These are phyloP conservation scores for Muntiacus reevesi DNA, from an alignment of 2,113 vertebrate species.

Conservation along the genomic window DNA sequence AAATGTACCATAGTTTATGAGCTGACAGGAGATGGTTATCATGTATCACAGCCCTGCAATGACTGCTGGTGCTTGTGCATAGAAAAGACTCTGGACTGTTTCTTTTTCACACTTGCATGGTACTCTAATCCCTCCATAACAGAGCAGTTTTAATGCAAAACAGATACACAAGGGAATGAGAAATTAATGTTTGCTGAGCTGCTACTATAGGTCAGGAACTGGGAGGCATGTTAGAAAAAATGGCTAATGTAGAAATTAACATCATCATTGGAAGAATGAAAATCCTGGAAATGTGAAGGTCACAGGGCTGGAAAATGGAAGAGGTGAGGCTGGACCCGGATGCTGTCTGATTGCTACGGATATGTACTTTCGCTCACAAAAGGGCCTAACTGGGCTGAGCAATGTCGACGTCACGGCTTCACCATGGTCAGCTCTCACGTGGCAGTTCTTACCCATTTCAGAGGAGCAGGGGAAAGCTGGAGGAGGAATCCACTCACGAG, in stretches of 20 bases:
- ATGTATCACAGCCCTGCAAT: not conserved
- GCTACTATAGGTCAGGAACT: not conserved
- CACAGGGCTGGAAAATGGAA: not conserved
- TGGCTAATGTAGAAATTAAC: no score
- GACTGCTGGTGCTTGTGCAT: fast-evolving
- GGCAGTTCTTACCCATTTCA: not conserved
- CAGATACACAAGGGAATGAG: not conserved
- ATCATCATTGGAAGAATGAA: not conserved
- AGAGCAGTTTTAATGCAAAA: not conserved
- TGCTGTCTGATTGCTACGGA: no score
- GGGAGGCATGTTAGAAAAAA: not conserved
- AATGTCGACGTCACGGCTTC: fast-evolving
- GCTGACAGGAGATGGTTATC: conserved; percentile 1
- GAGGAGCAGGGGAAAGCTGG: not conserved
- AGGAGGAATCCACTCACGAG: fast-evolving
- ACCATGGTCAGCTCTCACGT: fast-evolving
- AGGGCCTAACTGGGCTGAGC: not conserved
- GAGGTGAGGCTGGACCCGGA: not conserved
- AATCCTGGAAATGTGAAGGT: not conserved
- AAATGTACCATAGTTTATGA: conserved; percentile 6
- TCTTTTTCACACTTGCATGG: not conserved
- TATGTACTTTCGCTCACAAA: not conserved
- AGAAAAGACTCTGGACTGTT: not conserved
- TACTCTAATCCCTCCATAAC: not conserved
- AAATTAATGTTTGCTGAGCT: not conserved